Conservation (phyloP, 2,888 invertebrate genomes). For the Formica aserva region DNA sequence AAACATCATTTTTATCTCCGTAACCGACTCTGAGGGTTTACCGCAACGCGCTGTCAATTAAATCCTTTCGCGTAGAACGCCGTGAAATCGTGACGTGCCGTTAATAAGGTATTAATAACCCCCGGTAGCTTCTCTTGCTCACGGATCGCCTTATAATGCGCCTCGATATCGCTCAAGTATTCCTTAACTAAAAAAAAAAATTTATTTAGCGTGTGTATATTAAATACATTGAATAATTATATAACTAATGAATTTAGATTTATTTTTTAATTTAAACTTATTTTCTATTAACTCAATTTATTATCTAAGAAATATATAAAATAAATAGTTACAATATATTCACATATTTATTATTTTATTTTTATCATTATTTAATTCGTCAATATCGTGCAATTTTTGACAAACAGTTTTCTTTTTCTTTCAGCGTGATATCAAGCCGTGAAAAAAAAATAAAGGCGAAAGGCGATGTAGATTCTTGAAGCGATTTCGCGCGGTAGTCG, state of each 20-base stretch:
- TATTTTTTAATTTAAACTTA: not conserved
- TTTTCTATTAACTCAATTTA: not conserved
- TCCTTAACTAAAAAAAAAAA: not conserved
- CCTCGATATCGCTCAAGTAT: not conserved
- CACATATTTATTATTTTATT: not conserved
- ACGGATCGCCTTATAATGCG: slow-evolving; percentile 5
- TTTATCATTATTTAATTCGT: not conserved
- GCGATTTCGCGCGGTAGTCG: slow-evolving; percentile 16
- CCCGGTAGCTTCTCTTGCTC: not conserved
- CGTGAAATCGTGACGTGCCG: slow-evolving; percentile 20
- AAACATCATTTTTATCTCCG: slow-evolving; percentile 32
- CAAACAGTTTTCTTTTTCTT: not conserved
- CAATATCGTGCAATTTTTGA: not conserved
- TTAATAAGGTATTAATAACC: slow-evolving; percentile 41
- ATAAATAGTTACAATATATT: not conserved
- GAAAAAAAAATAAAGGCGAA: slow-evolving; percentile 42
- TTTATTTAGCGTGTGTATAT: not conserved
- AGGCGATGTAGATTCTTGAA: slow-evolving; percentile 39
- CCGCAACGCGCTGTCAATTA: slow-evolving; percentile 40
- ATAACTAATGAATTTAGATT: not conserved
- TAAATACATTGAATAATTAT: not conserved
- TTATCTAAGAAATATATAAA: not conserved
- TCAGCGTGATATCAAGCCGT: not conserved
- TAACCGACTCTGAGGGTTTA: slow-evolving; percentile 17
- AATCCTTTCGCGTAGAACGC: slow-evolving; percentile 20